phyloP scores from a whole-genome alignment of 2,888 invertebrate species.

The Drosophila tripunctata region DNA sequence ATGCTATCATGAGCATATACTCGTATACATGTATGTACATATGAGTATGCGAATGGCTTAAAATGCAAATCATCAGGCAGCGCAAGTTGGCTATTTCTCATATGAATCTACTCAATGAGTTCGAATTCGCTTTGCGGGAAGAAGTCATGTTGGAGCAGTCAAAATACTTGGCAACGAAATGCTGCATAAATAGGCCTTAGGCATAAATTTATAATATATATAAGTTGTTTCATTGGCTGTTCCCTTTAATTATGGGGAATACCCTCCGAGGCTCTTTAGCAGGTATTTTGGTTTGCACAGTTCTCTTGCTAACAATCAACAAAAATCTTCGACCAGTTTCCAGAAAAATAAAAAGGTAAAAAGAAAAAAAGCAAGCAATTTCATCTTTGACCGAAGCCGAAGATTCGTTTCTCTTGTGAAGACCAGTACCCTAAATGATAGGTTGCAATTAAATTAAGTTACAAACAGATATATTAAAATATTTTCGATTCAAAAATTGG shows the following conservation, averaged over 20 bases:
- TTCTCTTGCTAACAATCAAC: slow-evolving; percentile 1
- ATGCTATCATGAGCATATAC: background rate
- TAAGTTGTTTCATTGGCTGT: slow-evolving; percentile 80
- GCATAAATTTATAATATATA: slow-evolving; percentile 79
- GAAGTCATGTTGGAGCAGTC: slow-evolving; percentile 24
- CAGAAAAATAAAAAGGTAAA: slow-evolving; percentile 14
- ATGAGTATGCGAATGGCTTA: slow-evolving; percentile 15
- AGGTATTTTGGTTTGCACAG: slow-evolving; percentile 4
- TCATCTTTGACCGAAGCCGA: too few species aligned
- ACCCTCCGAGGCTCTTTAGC: slow-evolving; percentile 10
- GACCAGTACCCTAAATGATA: too few species aligned
- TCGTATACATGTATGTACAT: background rate
- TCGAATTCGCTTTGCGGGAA: background rate
- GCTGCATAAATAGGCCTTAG: slow-evolving; percentile 70
- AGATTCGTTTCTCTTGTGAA: background rate
- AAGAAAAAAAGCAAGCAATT: too few species aligned
- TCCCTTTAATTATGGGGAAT: slow-evolving; percentile 59
- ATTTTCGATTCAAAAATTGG: too few species aligned
- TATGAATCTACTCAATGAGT: slow-evolving; percentile 53
- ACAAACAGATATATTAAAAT: too few species aligned
- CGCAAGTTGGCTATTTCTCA: slow-evolving; percentile 11
- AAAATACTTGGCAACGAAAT: slow-evolving; percentile 35
- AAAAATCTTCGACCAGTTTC: slow-evolving; percentile 43
- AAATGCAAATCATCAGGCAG: slow-evolving; percentile 64
- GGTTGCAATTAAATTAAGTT: too few species aligned